Conservation (phyloP, 2,113 vertebrate genomes). For the Boleophthalmus pectinirostris region DNA sequence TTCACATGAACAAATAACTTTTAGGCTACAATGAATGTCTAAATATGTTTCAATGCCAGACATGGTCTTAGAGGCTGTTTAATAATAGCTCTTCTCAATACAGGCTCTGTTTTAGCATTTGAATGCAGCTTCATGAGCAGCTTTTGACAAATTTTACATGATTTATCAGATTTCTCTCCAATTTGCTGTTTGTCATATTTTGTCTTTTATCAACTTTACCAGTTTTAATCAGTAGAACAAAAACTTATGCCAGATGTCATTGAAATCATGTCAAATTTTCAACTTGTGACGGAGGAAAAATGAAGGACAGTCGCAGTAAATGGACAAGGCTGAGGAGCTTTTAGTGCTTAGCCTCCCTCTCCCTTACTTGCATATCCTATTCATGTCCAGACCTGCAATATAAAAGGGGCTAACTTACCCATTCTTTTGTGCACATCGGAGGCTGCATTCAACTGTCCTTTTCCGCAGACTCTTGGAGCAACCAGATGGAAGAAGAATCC, state of each 20-base stretch:
- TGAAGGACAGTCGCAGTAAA: conserved; percentile 59
- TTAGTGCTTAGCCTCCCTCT: conserved; percentile 49
- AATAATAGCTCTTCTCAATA: conserved; percentile 10
- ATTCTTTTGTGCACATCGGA: conserved; percentile 99
- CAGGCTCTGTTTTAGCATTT: conserved; percentile 17
- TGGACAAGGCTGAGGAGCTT: conserved; percentile 65
- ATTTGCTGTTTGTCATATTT: neutral
- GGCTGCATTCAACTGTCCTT: conserved; percentile 99
- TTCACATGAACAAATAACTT: neutral
- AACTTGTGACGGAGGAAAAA: conserved; percentile 28
- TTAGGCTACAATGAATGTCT: neutral
- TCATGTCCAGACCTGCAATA: conserved; percentile 72
- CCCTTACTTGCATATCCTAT: conserved; percentile 73
- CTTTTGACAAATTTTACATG: neutral
- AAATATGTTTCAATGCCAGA: conserved; percentile 19
- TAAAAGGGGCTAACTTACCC: conserved; percentile 93
- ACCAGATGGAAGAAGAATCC: conserved; percentile 92
- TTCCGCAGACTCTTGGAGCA: conserved; percentile 85
- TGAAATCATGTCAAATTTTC: conserved; percentile 18
- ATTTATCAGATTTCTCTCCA: neutral
- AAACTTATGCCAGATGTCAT: conserved; percentile 6
- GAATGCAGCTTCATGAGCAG: conserved; percentile 2
- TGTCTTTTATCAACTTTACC: neutral
- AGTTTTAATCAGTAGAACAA: neutral
- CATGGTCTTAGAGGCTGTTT: neutral